Evolutionary conservation across 2,797 vertebrate species (phyloP), one percentile per base, ranked within the genome.

Genomic region (Hirundo rustica): DNA sequence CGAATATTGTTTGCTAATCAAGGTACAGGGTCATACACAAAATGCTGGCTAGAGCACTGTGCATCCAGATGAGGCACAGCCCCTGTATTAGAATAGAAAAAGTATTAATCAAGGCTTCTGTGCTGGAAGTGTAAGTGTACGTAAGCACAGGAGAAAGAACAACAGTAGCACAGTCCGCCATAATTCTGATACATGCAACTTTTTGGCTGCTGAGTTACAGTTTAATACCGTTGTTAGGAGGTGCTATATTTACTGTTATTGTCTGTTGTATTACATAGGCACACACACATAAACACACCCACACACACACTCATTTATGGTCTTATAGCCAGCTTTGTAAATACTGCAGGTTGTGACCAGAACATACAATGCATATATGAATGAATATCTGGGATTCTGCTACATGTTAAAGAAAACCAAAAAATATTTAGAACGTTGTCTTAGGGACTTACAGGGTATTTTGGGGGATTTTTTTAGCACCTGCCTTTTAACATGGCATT

Each of bases 1-100:
- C 13, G 30, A 92, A 92, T 95, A 70, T 85, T 92, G 91, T 95
- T 89, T 89, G 79, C 89, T 91, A 93, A 92, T 94, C 66, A 60
- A 96, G 91, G 79, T 58, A 36, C 47, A 72, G 87, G 85, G 88
- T 92, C 79, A 61, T 45, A 44, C 70, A 88, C 82, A 81, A 89
- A 91, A 91, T 64, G 67, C 79, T 88, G 87, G 80, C 72, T 25
- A 40, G 79, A 82, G 67, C 4, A 2, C 66, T 4, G 0, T 75
- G 92, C 82, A 94, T 96, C 82, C 83, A 78, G 83, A 92, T 93
- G 87, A 96, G 62, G 70, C 70, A 75, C 72, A 86, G 32, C 29
- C 67, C 19, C 36, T 55, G 4, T 7, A 47, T 93, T n/a, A 72
- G 53, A 66, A 54, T 10, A 42, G 58, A 64, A 65, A 73, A 68